A percentile compares a stretch with the other conserved stretches of the same genome.
These are phyloP conservation scores for Lepilemur septentrionalis DNA, from an alignment of 2,797 vertebrate species.

Conservation along the genomic window DNA sequence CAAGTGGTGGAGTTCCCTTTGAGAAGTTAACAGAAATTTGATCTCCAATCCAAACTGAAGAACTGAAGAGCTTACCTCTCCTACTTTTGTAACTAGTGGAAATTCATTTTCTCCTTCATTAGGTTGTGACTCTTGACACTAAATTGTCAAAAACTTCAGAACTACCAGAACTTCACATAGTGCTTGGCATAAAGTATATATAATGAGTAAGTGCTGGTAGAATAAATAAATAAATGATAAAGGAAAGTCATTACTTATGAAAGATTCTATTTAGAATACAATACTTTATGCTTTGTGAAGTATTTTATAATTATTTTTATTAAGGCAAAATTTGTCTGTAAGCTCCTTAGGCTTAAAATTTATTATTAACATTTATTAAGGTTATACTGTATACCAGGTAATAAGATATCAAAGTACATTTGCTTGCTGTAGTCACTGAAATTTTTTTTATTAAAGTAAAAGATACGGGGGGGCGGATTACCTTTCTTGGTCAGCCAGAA, in stretches of 20 bases:
- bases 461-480: neutral
- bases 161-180: neutral
- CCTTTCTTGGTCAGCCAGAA: slow-evolving; percentile 6
- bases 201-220: neutral
- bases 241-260: neutral
- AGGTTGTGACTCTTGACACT: neutral
- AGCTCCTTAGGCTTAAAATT: slow-evolving; percentile 21
- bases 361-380: slow-evolving; percentile 26
- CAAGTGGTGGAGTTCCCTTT: neutral
- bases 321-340: neutral
- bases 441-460: slow-evolving; percentile 22
- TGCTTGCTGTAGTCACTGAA: neutral
- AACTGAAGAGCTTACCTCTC: neutral
- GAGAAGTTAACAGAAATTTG: neutral
- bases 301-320: slow-evolving; percentile 36
- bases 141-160: too few species aligned
- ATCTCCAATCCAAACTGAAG: neutral
- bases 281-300: slow-evolving; percentile 31
- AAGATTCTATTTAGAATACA: slow-evolving; percentile 23
- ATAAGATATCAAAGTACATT: slow-evolving; percentile 23
- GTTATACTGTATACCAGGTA: neutral
- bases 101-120: slow-evolving; percentile 7
- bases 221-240: slow-evolving; percentile 11
- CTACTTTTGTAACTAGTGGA: slow-evolving; percentile 30
- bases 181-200: neutral